Evolutionary conservation across 2,888 invertebrate genomes (phyloP), one percentile per base, ranked within the genome.

Genomic region (Volucella bombylans): DNA sequence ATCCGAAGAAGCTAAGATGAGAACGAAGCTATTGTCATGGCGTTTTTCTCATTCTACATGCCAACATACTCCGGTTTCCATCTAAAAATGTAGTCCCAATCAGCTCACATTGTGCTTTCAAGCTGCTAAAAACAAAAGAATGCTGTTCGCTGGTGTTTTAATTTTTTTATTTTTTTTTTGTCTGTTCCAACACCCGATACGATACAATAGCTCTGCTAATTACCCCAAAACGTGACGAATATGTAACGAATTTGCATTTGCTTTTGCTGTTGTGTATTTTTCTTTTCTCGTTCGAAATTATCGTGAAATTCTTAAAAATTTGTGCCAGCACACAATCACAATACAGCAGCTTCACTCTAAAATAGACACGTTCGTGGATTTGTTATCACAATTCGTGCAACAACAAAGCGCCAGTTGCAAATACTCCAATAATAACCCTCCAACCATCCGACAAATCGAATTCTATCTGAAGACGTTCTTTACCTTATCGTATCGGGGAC

Each of bases 291-390:
- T 9, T 45, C 14, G 4, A 69, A 69, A 49, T 8, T 49, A 18
- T 49, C 61, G 39, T 57, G 43, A 71, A 61, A 61, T 61, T 71
- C 43, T 38, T 71, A 1, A 72, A 61, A 43, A 47, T 39, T 49
- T 41, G 23, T 59, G n/a, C 43, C 50, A 61, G 52, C 71, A 68
- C 31, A 45, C 61, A 61, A 61, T 50, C 50, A 50, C 45, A 39
- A 41, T 14, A 49, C 64, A 55, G 23, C 62, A 49, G 31, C 31
- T 31, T 31, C 6, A 55, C n/a, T 43, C 49, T 23, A 14, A 49
- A 61, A 82, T 72, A 74, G 79, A 57, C 82, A 83, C 82, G 82
- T 83, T 74, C 79, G 74, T 59, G 59, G 67, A 65, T 57, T 68
- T 80, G 64, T 83, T 79, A 79, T 83, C 79, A 55, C 61, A 50